Conservation (phyloP, 2,113 vertebrate genomes). For the Heterotilapia buettikoferi region DNA sequence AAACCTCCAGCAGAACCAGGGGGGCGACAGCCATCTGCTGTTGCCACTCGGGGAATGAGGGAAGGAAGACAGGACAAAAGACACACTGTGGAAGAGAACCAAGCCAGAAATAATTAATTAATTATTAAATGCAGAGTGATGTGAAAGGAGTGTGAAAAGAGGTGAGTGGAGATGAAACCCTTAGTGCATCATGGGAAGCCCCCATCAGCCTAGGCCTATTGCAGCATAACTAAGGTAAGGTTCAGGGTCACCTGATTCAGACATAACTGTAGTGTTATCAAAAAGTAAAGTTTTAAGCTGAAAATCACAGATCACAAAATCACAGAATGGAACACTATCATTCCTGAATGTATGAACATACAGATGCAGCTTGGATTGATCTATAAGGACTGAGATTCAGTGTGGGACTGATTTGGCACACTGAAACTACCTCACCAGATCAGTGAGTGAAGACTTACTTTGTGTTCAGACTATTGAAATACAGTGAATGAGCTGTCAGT, state of each 20-base stretch:
- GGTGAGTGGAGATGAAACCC: neutral
- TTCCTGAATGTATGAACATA: neutral
- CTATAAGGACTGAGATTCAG: neutral
- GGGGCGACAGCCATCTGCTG: neutral
- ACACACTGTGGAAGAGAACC: neutral
- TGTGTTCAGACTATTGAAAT: slow-evolving; percentile 1
- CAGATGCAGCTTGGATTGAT: neutral
- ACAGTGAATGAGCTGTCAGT: slow-evolving; percentile 2
- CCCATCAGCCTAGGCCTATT: neutral
- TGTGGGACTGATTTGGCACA: neutral
- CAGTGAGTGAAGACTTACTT: neutral
- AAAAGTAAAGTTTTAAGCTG: neutral
- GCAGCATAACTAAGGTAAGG: neutral
- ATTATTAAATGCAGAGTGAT: neutral
- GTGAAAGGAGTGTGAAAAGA: neutral
- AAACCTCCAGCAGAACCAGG: neutral
- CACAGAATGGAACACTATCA: neutral
- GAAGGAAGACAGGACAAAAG: neutral
- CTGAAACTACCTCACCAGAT: neutral
- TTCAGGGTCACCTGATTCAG: neutral
- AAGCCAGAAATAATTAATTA: neutral
- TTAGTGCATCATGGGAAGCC: neutral
- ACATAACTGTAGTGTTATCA: neutral
- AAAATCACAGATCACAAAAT: neutral
- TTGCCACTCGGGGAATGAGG: neutral